phyloP scores from a whole-genome alignment of 2,113 vertebrate species.

The Parotia lawesii region DNA sequence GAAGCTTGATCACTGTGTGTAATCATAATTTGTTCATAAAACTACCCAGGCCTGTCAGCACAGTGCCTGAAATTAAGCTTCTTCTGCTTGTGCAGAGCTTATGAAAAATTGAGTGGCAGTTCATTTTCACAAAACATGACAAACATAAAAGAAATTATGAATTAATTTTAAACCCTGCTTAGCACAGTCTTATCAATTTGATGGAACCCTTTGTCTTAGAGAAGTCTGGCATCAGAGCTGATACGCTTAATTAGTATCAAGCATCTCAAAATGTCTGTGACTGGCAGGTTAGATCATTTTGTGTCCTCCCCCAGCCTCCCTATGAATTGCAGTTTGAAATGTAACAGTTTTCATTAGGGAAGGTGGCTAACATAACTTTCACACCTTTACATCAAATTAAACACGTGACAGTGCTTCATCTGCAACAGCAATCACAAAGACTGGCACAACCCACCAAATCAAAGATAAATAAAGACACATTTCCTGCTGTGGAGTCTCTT shows the following conservation, averaged over 20 bases:
- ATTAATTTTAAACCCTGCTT: constrained; percentile 79
- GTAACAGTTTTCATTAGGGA: constrained; percentile 37
- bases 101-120: constrained; percentile 81
- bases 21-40: constrained; percentile 73
- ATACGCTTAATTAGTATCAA: constrained; percentile 77
- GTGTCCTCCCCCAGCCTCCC: constrained; percentile 4
- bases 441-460: neutral
- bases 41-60: constrained; percentile 71
- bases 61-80: constrained; percentile 73
- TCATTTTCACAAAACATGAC: constrained; percentile 77
- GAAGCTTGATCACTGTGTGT: constrained; percentile 63
- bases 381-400: constrained; percentile 51
- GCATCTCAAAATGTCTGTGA: constrained; percentile 67
- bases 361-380: constrained; percentile 42
- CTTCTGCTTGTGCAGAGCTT: constrained; percentile 62
- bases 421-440: neutral
- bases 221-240: constrained; percentile 70
- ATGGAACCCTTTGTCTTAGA: constrained; percentile 75
- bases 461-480: neutral
- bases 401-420: neutral
- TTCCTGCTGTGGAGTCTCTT: neutral
- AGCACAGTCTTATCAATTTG: constrained; percentile 76
- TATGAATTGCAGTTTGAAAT: constrained; percentile 37
- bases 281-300: constrained; percentile 63
- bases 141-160: constrained; percentile 80